Evolutionary conservation across 2,797 vertebrate genomes (phyloP).

Genomic region (Ambastaia sidthimunki): DNA sequence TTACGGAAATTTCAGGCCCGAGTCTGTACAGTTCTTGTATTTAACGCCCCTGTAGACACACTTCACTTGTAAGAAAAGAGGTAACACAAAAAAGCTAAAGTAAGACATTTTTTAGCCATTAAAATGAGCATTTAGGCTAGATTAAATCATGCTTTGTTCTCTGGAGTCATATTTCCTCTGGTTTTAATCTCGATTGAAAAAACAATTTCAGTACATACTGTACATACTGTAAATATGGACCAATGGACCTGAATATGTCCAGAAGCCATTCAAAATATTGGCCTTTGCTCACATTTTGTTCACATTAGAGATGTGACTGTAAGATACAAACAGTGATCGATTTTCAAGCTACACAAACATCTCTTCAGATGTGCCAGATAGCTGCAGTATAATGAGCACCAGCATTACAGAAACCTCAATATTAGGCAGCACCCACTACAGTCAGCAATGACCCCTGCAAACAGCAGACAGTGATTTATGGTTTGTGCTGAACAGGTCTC

Average conservation of each 20-base stretch:
- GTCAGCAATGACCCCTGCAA: neutral
- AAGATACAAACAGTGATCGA: neutral
- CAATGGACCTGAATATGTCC: neutral
- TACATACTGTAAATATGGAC: too few species aligned
- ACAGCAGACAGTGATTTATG: neutral
- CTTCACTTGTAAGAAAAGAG: neutral
- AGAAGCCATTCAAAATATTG: neutral
- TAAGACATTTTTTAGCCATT: too few species aligned
- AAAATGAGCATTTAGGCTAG: too few species aligned
- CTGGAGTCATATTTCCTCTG: neutral
- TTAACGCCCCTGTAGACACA: neutral
- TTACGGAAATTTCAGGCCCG: neutral
- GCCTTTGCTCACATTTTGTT: neutral
- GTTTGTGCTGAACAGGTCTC: neutral
- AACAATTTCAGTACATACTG: too few species aligned
- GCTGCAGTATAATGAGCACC: neutral
- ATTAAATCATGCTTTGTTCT: too few species aligned
- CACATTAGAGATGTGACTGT: neutral
- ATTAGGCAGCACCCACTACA: neutral
- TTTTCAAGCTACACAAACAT: neutral
- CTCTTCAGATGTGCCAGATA: constrained; percentile 22
- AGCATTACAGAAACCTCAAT: neutral
- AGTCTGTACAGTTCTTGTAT: neutral
- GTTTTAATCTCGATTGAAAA: neutral
- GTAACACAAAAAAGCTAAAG: neutral